Evolutionary conservation across 2,888 invertebrate genomes (phyloP).

Genomic region (Sinodicranocentrus sp.): DNA sequence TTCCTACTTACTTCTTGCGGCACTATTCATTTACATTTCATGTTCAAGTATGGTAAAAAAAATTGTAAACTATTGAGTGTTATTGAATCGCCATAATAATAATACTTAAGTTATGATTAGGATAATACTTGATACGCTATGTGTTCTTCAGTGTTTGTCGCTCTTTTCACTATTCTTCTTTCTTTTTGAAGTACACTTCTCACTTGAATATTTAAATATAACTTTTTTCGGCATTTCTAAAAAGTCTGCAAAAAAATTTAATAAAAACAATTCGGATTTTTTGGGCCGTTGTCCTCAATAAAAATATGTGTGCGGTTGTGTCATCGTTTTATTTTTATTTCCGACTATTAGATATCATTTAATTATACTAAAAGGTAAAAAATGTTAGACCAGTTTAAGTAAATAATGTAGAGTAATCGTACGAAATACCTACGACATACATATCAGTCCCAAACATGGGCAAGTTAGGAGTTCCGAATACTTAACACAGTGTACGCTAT

Average conservation of each 20-base stretch:
- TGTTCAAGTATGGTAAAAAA: slow-evolving; percentile 15
- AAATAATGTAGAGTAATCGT: background rate
- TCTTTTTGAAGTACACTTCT: slow-evolving; percentile 19
- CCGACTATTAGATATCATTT: background rate
- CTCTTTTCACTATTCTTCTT: slow-evolving; percentile 16
- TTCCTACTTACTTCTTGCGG: slow-evolving; percentile 23
- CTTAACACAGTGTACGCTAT: no score
- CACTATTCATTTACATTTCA: slow-evolving; percentile 5
- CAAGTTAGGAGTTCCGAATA: background rate
- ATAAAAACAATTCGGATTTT: slow-evolving; percentile 66
- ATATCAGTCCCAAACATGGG: slow-evolving; percentile 16
- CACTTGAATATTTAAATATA: slow-evolving; percentile 32
- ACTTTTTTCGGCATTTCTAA: slow-evolving; percentile 21
- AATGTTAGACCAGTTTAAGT: slow-evolving; percentile 9
- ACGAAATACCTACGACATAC: background rate
- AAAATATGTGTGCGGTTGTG: background rate
- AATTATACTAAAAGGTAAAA: background rate
- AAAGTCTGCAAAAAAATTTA: slow-evolving; percentile 38
- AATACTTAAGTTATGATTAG: slow-evolving; percentile 26
- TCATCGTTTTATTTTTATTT: background rate
- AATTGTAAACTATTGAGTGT: slow-evolving; percentile 15
- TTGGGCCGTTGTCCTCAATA: slow-evolving; percentile 68
- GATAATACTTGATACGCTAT: slow-evolving; percentile 17
- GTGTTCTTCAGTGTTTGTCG: slow-evolving; percentile 20
- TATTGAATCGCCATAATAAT: background rate